phyloP scores from a whole-genome alignment of 2,113 vertebrate species.

The Colistium nudipinnis region DNA sequence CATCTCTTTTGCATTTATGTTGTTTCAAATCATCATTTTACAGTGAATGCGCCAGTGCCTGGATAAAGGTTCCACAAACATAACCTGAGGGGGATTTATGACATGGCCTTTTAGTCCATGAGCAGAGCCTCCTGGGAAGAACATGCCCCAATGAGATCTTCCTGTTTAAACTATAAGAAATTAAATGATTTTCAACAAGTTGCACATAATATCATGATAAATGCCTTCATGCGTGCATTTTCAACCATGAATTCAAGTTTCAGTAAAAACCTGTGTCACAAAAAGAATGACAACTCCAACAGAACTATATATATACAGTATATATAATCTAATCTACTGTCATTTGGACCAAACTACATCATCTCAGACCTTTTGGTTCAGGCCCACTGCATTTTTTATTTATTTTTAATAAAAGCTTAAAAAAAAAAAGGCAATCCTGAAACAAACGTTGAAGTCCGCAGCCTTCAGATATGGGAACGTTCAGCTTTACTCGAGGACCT shows the following conservation, averaged over 20 bases:
- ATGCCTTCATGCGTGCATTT: neutral
- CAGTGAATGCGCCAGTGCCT: neutral
- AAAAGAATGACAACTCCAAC: no score
- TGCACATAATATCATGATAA: no score
- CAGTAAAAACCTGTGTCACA: no score
- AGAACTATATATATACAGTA: neutral
- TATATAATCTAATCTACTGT: neutral
- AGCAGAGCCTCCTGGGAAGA: no score
- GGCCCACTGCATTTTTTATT: neutral
- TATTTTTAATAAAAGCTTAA: neutral
- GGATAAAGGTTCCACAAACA: constrained; percentile 17
- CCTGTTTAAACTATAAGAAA: neutral
- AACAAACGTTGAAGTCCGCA: constrained; percentile 27
- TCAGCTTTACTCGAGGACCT: constrained; percentile 52
- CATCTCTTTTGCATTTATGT: constrained; percentile 1
- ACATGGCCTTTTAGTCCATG: no score
- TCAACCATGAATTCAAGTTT: neutral
- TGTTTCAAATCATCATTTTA: neutral
- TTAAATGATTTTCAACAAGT: no score
- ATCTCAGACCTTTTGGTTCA: neutral
- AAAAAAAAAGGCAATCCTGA: neutral
- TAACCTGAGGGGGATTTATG: neutral
- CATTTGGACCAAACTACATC: neutral
- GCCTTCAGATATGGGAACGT: constrained; percentile 19
- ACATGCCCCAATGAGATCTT: no score